These are phyloP conservation scores for Psittacus erithacus DNA, from an alignment of 2,113 vertebrate genomes.

Conservation along the genomic window DNA sequence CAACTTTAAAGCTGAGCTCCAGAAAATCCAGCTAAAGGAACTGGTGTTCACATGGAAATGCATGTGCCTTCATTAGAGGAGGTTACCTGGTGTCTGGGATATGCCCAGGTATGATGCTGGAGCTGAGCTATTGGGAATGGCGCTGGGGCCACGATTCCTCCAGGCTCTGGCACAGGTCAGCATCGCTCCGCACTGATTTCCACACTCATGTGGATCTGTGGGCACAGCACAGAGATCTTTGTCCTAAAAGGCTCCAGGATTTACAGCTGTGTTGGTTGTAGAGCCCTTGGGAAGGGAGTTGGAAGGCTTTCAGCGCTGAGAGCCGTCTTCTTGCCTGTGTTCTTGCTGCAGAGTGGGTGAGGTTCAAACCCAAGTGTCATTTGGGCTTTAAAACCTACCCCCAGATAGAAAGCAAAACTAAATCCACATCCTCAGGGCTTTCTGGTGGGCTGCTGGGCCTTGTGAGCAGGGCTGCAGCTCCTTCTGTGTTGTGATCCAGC, in stretches of 20 bases:
- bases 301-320: not conserved
- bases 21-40: not conserved
- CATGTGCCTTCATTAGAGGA: not conserved
- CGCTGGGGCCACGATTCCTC: rapidly evolving
- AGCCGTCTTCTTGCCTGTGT: not conserved
- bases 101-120: not conserved
- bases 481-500: rapidly evolving
- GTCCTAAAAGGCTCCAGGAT: not conserved
- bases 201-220: not conserved
- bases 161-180: not conserved
- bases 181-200: rapidly evolving
- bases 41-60: not conserved
- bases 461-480: not conserved
- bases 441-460: not conserved
- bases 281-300: not conserved
- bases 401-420: too few relatives aligned
- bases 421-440: not conserved
- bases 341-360: not conserved
- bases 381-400: not conserved
- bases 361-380: not conserved
- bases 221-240: not conserved
- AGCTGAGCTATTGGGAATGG: rapidly evolving
- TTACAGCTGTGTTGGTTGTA: not conserved
- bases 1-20: not conserved
- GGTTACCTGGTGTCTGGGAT: not conserved